These are phyloP conservation scores for Dione juno DNA, from an alignment of 2,888 invertebrate genomes.

Conservation along the genomic window DNA sequence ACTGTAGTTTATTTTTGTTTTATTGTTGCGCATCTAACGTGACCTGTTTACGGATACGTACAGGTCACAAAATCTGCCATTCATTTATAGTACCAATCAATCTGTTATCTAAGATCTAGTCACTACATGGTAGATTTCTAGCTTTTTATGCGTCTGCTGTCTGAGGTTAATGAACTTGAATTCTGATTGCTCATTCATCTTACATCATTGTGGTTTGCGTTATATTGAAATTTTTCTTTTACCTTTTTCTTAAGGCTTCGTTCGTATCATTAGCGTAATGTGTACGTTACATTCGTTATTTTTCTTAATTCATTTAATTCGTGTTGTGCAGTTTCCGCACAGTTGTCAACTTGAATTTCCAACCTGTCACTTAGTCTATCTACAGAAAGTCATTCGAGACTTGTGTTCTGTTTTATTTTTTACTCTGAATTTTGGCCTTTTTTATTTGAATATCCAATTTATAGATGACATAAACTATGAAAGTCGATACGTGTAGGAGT, in stretches of 20 bases:
- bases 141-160: constrained; percentile 81
- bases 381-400: constrained; percentile 6
- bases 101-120: constrained; percentile 77
- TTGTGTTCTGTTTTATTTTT: background rate
- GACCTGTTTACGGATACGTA: constrained; percentile 67
- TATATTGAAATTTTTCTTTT: constrained; percentile 62
- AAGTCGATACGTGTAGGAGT: constrained; percentile 28
- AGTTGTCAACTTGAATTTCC: constrained; percentile 46
- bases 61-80: constrained; percentile 71
- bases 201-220: constrained; percentile 77
- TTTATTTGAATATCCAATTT: constrained; percentile 25
- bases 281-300: constrained; percentile 55
- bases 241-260: constrained; percentile 56
- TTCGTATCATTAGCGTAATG: constrained; percentile 60
- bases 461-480: constrained; percentile 24
- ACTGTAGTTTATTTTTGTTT: constrained; percentile 61
- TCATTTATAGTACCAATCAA: constrained; percentile 80
- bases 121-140: constrained; percentile 75
- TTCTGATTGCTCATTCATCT: constrained; percentile 81
- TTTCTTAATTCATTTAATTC: constrained; percentile 53
- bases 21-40: constrained; percentile 69
- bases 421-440: constrained; percentile 5
- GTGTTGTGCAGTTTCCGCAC: constrained; percentile 38
- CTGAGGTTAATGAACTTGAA: constrained; percentile 76
- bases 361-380: constrained; percentile 9